Base-by-base conservation (phyloP, 2,797 vertebrate genomes). In the Sebastes matsubarae region DNA sequence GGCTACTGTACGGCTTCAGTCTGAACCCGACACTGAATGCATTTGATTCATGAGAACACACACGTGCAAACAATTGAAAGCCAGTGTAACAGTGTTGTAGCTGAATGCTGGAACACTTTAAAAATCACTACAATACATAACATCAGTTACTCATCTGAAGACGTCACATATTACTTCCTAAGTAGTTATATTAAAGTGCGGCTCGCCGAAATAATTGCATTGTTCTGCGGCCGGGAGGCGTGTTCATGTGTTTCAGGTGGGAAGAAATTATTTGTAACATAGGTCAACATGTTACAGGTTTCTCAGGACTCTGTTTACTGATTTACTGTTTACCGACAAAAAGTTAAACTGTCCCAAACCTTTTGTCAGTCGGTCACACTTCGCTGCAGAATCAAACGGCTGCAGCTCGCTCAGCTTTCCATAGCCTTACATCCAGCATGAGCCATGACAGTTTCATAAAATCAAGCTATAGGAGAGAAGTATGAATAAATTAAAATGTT, bases 21-120 rank as follows among this genome's bases (percentile, higher is more conserved):
- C 34, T 84, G 85, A 85, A 70, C 20, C 32, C 11, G 6, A 74
- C 58, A 7, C 68, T 87, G 82, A 86, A 81, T 86, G 75, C 59
- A 68, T 79, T 63, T 36, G 71, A 91, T 90, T 89, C 87, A 88
- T 79, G 70, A 84, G 76, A 29, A 52, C 50, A 20, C 14, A 14
- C 24, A 57, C 50, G 4, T 72, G 64, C 70, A 42, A 74, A 80
- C 80, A 75, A 60, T 66, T 55, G 38, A 57, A 10, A 14, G 27
- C 5, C 46, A 25, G 34, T 52, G 32, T 57, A 9, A 65, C 55
- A 29, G 61, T 20, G 27, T 2, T 60, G 55, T 1, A 67, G 30
- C 20, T 14, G 30, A 10, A 59, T 13, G 11, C 27, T 34, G 36
- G 13, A 12, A 20, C 18, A 50, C 10, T 32, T 50, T 0, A 6